Evolutionary conservation across 2,113 vertebrate species (phyloP).

Genomic region (Periophthalmus modestus): DNA sequence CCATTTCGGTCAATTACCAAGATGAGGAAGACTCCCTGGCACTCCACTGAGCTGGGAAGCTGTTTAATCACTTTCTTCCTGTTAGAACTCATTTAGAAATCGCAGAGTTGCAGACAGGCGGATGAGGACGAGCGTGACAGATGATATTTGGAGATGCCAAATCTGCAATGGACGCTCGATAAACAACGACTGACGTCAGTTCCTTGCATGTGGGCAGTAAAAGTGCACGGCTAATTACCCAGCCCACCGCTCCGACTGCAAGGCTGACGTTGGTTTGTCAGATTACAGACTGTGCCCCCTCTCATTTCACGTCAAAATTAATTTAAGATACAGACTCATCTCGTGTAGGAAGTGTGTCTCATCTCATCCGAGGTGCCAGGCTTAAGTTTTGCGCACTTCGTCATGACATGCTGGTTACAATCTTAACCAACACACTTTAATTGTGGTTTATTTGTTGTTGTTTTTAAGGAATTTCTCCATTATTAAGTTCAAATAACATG

Average conservation of each 20-base stretch:
- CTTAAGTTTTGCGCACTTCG: neutral
- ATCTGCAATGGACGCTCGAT: conserved; percentile 32
- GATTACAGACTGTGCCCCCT: conserved; percentile 4
- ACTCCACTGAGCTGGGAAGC: conserved; percentile 33
- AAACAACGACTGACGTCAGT: conserved; percentile 53
- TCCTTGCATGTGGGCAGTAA: conserved; percentile 43
- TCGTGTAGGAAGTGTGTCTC: conserved; percentile 20
- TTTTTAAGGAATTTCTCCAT: neutral
- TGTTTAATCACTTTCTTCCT: conserved; percentile 62
- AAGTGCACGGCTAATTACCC: conserved; percentile 26
- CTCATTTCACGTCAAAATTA: conserved; percentile 23
- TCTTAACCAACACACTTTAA: neutral
- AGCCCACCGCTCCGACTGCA: conserved; percentile 19
- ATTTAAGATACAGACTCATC: conserved; percentile 9
- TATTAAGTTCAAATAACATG: neutral
- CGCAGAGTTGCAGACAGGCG: conserved; percentile 11
- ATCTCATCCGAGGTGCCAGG: neutral
- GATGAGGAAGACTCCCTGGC: conserved; percentile 23
- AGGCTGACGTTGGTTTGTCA: conserved; percentile 18
- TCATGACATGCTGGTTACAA: neutral
- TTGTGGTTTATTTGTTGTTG: conserved; percentile 1
- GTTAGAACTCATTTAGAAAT: conserved; percentile 27
- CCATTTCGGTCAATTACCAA: neutral
- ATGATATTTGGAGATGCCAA: conserved; percentile 44
- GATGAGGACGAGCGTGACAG: conserved; percentile 40